phyloP scores from a whole-genome alignment of 2,113 vertebrate species.

The Hippolais icterina region DNA sequence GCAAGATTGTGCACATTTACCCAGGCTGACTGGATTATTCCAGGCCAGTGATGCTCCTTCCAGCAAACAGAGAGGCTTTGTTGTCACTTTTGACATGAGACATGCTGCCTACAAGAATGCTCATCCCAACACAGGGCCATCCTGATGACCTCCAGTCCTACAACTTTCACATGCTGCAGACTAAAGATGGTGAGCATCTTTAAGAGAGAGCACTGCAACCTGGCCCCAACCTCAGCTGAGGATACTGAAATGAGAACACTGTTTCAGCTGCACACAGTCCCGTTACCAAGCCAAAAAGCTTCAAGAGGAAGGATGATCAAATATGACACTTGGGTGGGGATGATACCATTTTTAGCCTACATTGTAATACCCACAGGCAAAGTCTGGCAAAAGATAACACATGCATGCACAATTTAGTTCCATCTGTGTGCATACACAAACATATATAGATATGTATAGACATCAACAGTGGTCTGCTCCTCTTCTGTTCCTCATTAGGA shows the following conservation, averaged over 20 bases:
- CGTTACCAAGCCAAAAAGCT: background rate
- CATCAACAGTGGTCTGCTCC: background rate
- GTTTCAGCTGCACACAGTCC: background rate
- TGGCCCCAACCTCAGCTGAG: rapidly evolving
- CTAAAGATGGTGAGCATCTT: background rate
- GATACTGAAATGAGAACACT: background rate
- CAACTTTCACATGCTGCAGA: background rate
- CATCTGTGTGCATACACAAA: too few relatives aligned
- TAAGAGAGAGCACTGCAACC: background rate
- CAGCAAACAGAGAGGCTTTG: background rate
- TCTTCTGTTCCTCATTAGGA: background rate
- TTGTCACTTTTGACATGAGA: background rate
- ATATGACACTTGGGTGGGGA: background rate
- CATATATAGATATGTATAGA: too few relatives aligned
- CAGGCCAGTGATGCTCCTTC: background rate
- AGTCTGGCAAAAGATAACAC: background rate
- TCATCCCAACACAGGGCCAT: background rate
- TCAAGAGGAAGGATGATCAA: background rate
- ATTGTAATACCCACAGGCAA: background rate
- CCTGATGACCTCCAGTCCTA: background rate
- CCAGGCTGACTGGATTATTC: background rate
- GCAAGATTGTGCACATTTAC: background rate
- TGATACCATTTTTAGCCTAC: background rate
- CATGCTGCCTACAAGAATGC: background rate
- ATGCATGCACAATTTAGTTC: background rate